Conservation (phyloP, 2,113 vertebrate genomes). For the Erinaceus europaeus region DNA sequence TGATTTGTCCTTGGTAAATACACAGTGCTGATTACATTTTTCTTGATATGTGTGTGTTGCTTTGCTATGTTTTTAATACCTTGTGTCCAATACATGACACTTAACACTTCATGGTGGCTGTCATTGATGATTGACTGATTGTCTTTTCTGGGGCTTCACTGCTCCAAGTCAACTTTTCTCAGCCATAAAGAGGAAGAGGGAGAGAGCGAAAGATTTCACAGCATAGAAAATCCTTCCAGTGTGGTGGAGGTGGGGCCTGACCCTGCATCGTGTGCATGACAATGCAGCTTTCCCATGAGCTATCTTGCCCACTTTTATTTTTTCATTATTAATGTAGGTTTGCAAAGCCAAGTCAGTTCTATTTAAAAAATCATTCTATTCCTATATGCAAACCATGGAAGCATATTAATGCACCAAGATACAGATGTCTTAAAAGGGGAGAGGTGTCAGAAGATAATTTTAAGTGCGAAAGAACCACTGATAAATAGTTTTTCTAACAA, state of each 20-base stretch:
- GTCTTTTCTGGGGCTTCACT: too few species aligned
- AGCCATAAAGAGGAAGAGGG: too few species aligned
- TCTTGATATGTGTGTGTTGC: not conserved
- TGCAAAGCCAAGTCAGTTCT: not conserved
- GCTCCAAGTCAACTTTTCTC: too few species aligned
- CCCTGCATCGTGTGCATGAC: too few species aligned
- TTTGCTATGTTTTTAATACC: not conserved
- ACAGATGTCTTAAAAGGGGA: conserved; percentile 5
- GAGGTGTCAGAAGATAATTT: too few species aligned
- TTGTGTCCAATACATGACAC: not conserved
- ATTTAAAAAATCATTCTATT: not conserved
- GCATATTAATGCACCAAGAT: not conserved
- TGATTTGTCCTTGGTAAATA: not conserved
- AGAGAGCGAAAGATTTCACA: too few species aligned
- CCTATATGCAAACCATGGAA: not conserved
- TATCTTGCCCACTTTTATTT: too few species aligned
- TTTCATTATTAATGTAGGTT: not conserved
- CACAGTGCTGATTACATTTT: not conserved
- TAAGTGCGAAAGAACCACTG: too few species aligned
- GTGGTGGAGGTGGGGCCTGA: too few species aligned
- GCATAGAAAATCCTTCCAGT: too few species aligned
- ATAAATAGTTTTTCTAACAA: too few species aligned
- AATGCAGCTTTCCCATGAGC: too few species aligned
- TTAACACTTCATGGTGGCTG: not conserved
- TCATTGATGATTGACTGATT: not conserved